Conservation (phyloP, 2,888 invertebrate genomes). For the Apodemia mormo region DNA sequence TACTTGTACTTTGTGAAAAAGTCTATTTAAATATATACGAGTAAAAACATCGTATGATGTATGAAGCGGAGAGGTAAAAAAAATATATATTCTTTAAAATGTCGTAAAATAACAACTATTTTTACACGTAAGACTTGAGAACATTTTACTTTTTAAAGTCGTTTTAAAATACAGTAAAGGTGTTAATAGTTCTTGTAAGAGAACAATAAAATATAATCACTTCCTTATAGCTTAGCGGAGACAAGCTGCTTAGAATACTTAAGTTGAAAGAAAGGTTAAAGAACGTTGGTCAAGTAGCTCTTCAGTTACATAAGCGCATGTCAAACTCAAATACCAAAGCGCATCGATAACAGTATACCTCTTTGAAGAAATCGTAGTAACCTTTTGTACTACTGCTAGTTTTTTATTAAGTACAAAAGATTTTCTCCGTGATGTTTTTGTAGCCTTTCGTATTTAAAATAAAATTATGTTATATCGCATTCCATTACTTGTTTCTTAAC, state of each 20-base stretch:
- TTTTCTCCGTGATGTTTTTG: no score
- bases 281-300: conserved; percentile 11
- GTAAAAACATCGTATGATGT: no score
- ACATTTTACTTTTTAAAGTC: background rate
- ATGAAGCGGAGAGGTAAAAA: no score
- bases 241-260: conserved; percentile 18
- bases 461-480: no score
- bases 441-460: no score
- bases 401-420: background rate
- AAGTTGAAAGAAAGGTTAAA: conserved; percentile 6
- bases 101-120: no score
- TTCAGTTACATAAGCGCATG: conserved; percentile 11
- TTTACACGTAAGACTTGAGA: background rate
- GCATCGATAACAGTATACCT: background rate
- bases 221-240: background rate
- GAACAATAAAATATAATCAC: conserved; percentile 17
- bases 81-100: no score
- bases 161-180: background rate
- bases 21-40: no score
- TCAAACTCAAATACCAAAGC: background rate
- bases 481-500: no score
- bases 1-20: no score
- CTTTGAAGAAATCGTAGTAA: background rate
- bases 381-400: background rate
- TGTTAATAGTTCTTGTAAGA: background rate